A percentile compares a stretch with the other conserved stretches of the same genome.
Evolutionary conservation across 2,113 vertebrate genomes (phyloP).

Genomic region (Alectura lathami): DNA sequence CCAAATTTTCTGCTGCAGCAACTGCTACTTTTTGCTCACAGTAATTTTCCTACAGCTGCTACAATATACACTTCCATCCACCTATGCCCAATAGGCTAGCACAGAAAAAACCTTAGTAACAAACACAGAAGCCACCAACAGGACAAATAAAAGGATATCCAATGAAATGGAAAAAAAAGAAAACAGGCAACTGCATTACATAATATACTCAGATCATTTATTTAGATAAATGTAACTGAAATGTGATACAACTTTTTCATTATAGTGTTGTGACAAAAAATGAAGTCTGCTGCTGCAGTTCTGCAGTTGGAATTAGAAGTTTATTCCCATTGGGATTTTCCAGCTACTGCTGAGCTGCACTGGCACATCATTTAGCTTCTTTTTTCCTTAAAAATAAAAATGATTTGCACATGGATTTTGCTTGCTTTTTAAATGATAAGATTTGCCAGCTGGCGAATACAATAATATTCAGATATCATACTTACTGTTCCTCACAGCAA

Average conservation of each 20-base stretch:
- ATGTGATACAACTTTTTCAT: not conserved
- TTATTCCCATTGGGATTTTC: not conserved
- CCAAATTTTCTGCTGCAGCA: not conserved
- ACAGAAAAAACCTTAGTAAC: not conserved
- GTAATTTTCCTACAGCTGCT: not conserved
- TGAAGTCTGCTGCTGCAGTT: not conserved
- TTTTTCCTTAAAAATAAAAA: not conserved
- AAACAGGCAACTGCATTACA: not conserved
- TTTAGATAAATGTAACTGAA: conserved; percentile 14
- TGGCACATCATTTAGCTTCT: not conserved
- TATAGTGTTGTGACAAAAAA: conserved; percentile 8
- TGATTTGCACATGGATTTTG: not conserved
- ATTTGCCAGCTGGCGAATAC: not conserved
- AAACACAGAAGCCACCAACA: not conserved
- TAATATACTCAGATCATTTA: conserved; percentile 4
- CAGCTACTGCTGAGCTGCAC: not conserved
- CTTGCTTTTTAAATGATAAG: not conserved
- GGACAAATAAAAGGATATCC: not conserved
- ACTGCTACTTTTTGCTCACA: not conserved
- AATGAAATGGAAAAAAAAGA: not conserved
- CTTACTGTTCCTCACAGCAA: not conserved
- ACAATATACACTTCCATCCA: not conserved
- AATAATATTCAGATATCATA: not conserved
- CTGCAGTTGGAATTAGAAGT: not conserved
- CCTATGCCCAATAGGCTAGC: not conserved